Evolutionary conservation across 2,888 invertebrate species (phyloP), one percentile per base, ranked within the genome.

Genomic region (Mellilla xanthometata): DNA sequence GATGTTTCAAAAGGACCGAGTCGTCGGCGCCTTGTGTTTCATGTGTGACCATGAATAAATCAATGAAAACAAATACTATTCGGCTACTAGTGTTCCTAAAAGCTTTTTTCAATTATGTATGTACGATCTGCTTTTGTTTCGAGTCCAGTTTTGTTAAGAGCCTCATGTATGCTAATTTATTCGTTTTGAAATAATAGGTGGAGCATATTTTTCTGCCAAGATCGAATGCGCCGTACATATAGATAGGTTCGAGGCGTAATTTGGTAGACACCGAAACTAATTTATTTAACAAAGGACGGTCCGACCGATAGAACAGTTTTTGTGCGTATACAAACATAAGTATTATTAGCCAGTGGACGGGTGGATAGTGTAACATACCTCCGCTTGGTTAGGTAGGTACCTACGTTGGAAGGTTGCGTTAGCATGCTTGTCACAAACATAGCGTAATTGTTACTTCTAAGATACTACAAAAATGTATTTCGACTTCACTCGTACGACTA

Each of bases 191-290:
- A 86, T 84, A 88, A 87, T 80, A 78, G 81, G 84, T 81, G 76
- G 88, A 87, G 87, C 86, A 88, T 85, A 87, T 86, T 87, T 82
- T 78, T 81, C 70, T 78, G 68, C 70, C 72, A 69, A 79, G 79
- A 80, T 80, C 76, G 73, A 73, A 70, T 80, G 70, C 70, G 79
- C 63, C 77, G 69, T 83, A 82, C 80, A 76, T 85, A 81, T 81
- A 85, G 81, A 86, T 85, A 87, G 82, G 81, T 83, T 72, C 44
- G 76, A 81, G 76, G 90, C 90, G 90, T 90, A 90, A 90, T 90
- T 88, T 90, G 89, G 90, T 90, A 90, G 90, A 90, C 86, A 90
- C 90, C 90, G 90, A 88, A 89, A 82, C 90, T 88, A 90, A 90
- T 90, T 90, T 90, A 89, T 87, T 88, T 89, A 85, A 90, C 90